Percentiles rank a stretch among this genome's conserved stretches.
Evolutionary conservation across 2,888 invertebrate genomes (phyloP).

Genomic region (Nomada fabriciana): DNA sequence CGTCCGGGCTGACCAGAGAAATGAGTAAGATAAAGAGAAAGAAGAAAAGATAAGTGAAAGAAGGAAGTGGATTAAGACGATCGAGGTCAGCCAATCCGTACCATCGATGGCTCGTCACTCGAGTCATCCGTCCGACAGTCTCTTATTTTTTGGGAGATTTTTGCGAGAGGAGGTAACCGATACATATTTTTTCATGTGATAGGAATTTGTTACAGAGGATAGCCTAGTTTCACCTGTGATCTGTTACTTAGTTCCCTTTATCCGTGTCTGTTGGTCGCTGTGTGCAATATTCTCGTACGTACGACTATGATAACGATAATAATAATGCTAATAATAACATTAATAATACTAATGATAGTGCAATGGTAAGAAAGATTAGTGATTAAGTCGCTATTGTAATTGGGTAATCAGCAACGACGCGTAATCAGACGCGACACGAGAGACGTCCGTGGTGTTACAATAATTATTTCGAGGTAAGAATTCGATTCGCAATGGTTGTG

Average conservation of each 20-base stretch:
- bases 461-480: constrained; percentile 67
- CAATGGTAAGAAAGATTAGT: constrained; percentile 45
- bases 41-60: neutral
- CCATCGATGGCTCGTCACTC: constrained; percentile 64
- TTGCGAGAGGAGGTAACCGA: constrained; percentile 73
- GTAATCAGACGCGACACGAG: constrained; percentile 55
- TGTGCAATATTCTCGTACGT: constrained; percentile 73
- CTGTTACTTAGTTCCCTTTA: constrained; percentile 74
- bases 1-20: constrained; percentile 38
- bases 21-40: neutral
- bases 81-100: constrained; percentile 64
- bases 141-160: constrained; percentile 67
- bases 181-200: constrained; percentile 83
- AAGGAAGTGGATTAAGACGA: constrained; percentile 16
- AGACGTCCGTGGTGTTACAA: constrained; percentile 77
- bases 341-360: constrained; percentile 33
- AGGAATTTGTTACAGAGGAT: constrained; percentile 80
- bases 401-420: constrained; percentile 66
- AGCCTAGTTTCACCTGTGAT: constrained; percentile 81
- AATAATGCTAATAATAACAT: constrained; percentile 36
- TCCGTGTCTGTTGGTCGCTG: constrained; percentile 63
- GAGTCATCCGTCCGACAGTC: constrained; percentile 77
- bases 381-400: constrained; percentile 58
- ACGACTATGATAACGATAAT: constrained; percentile 63
- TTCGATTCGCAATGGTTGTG: constrained; percentile 60